phyloP scores from a whole-genome alignment of 2,888 invertebrate species.

The Oligia strigilis region DNA sequence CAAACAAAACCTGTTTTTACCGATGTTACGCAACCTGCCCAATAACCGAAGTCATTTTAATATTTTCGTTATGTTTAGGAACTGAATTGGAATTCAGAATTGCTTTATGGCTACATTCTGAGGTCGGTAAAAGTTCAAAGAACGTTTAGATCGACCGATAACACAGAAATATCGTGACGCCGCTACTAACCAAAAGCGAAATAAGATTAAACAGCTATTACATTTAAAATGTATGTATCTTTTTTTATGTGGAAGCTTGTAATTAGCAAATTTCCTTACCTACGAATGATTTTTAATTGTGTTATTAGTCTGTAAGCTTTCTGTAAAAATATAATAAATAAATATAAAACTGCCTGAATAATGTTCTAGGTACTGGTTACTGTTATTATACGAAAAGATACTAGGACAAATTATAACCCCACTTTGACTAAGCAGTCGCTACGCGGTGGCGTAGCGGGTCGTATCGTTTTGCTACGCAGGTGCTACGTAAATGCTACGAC shows the following conservation, averaged over 20 bases:
- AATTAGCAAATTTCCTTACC: no score
- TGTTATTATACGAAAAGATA: conserved; percentile 33
- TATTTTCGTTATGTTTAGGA: conserved; percentile 67
- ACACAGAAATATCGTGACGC: conserved; percentile 70
- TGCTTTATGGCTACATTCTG: conserved; percentile 69
- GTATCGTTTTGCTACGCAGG: conserved; percentile 44
- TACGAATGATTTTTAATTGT: no score
- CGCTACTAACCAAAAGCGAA: conserved; percentile 45
- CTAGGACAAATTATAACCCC: conserved; percentile 16
- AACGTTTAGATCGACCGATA: conserved; percentile 83
- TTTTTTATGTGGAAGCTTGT: no score
- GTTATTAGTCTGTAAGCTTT: no score
- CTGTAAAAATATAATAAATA: no score
- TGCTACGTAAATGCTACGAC: conserved; percentile 51
- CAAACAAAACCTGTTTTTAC: conserved; percentile 8
- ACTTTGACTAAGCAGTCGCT: conserved; percentile 1
- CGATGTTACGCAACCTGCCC: conserved; percentile 47
- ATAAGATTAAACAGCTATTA: conserved; percentile 49
- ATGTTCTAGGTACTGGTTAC: conserved; percentile 20
- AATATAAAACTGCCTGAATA: conserved; percentile 22
- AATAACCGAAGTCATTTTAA: conserved; percentile 58
- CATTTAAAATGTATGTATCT: conserved; percentile 29
- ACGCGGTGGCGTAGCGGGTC: conserved; percentile 33
- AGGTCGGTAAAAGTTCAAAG: conserved; percentile 79
- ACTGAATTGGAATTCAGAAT: conserved; percentile 69